Percentiles rank a stretch among this genome's conserved stretches.
These are phyloP conservation scores for Nycticryphes semicollaris DNA, from an alignment of 2,113 vertebrate genomes.

Conservation along the genomic window DNA sequence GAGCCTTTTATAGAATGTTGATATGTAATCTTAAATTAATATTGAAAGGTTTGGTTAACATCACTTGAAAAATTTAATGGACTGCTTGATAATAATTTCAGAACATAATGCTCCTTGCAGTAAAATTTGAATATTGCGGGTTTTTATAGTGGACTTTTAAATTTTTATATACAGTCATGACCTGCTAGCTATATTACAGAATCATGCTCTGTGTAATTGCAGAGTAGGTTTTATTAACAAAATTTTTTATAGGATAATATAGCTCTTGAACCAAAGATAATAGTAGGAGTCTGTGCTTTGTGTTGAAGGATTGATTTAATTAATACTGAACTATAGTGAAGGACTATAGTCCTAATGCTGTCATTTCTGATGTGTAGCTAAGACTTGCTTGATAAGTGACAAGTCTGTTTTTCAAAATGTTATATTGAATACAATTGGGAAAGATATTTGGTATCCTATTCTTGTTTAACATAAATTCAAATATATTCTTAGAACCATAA, in stretches of 20 bases:
- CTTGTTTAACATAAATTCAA: neutral
- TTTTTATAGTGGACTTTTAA: neutral
- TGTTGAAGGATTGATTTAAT: neutral
- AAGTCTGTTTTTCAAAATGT: neutral
- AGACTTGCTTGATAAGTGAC: neutral
- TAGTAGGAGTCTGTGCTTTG: neutral
- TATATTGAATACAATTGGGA: neutral
- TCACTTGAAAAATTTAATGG: neutral
- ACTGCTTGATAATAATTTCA: neutral
- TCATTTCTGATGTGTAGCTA: neutral
- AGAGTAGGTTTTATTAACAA: neutral
- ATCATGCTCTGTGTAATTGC: neutral
- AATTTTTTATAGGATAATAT: neutral
- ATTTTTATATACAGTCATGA: neutral
- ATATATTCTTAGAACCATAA: neutral
- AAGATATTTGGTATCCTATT: neutral
- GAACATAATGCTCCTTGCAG: neutral
- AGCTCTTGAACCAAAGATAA: neutral
- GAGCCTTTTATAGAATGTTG: neutral
- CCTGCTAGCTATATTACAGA: neutral
- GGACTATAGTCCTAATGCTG: neutral
- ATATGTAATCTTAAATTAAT: neutral
- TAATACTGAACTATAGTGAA: neutral
- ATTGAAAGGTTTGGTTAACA: neutral
- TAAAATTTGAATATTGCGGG: neutral